These are phyloP conservation scores for Simalia tracyae DNA, from an alignment of 2,797 vertebrate species.

Conservation along the genomic window DNA sequence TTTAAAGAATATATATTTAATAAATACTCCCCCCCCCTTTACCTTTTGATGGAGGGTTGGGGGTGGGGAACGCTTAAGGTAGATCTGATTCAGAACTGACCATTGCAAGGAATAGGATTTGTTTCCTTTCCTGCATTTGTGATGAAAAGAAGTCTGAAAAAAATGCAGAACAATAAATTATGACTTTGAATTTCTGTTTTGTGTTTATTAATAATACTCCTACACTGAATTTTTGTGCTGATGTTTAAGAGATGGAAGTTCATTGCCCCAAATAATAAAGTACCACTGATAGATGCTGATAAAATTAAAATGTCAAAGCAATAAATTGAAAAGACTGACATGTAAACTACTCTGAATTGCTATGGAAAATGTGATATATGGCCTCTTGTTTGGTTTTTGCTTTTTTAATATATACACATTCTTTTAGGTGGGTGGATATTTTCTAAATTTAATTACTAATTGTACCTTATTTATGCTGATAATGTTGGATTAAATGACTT, in stretches of 20 bases:
- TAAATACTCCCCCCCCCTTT: not conserved
- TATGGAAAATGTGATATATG: conserved; percentile 45
- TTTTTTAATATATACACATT: conserved; percentile 46
- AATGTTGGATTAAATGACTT: conserved; percentile 49
- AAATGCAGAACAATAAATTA: conserved; percentile 36
- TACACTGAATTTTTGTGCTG: conserved; percentile 40
- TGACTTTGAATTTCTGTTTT: conserved; percentile 44
- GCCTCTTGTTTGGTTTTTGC: conserved; percentile 33
- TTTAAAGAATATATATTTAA: not conserved
- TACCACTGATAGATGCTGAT: conserved; percentile 24
- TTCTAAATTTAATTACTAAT: conserved; percentile 62
- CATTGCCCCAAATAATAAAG: conserved; percentile 45
- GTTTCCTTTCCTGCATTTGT: conserved; percentile 41
- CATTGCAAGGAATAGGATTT: not conserved
- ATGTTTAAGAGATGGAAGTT: conserved; percentile 28
- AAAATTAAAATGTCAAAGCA: conserved; percentile 68
- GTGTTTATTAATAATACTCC: conserved; percentile 40
- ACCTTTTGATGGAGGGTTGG: not conserved
- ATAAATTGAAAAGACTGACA: conserved; percentile 60
- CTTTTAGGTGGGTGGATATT: conserved; percentile 48
- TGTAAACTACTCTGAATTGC: conserved; percentile 36
- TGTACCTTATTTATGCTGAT: conserved; percentile 30
- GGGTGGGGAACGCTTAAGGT: not conserved
- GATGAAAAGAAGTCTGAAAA: conserved; percentile 3
- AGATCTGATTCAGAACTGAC: not conserved